Evolutionary conservation across 2,888 invertebrate genomes (phyloP).

Genomic region (Eumacrocentrus americanus): DNA sequence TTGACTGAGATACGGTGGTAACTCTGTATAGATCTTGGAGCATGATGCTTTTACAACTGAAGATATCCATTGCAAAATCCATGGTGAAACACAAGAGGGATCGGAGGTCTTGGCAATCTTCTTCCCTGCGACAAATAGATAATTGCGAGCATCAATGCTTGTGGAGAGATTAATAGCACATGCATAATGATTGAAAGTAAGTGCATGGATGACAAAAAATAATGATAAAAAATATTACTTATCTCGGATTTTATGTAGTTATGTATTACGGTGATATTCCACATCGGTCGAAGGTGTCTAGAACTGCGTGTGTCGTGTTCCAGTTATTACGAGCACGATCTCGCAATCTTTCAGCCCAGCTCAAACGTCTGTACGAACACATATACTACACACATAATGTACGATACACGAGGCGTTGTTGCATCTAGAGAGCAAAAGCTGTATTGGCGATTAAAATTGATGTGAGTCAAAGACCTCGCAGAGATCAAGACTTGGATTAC

Average conservation of each 20-base stretch:
- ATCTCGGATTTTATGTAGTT: not conserved
- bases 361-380: not conserved
- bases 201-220: not conserved
- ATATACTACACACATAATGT: not conserved
- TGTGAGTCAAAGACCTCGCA: conserved; percentile 12
- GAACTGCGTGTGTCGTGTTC: conserved; percentile 23
- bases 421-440: conserved; percentile 6
- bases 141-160: not conserved
- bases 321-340: conserved; percentile 28
- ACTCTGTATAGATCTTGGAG: conserved; percentile 2
- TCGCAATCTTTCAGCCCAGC: conserved; percentile 24
- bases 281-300: conserved; percentile 19
- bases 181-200: not conserved
- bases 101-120: conserved; percentile 7
- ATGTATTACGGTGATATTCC: conserved; percentile 20
- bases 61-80: too few species aligned
- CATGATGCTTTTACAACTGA: not conserved
- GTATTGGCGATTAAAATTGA: conserved; percentile 17
- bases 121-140: not conserved
- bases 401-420: too few species aligned
- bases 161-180: not conserved
- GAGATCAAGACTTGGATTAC: conserved; percentile 13
- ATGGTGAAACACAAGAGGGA: not conserved
- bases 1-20: not conserved
- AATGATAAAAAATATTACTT: not conserved